Conservation (phyloP, 2,113 vertebrate species). For the Siniperca knerii region DNA sequence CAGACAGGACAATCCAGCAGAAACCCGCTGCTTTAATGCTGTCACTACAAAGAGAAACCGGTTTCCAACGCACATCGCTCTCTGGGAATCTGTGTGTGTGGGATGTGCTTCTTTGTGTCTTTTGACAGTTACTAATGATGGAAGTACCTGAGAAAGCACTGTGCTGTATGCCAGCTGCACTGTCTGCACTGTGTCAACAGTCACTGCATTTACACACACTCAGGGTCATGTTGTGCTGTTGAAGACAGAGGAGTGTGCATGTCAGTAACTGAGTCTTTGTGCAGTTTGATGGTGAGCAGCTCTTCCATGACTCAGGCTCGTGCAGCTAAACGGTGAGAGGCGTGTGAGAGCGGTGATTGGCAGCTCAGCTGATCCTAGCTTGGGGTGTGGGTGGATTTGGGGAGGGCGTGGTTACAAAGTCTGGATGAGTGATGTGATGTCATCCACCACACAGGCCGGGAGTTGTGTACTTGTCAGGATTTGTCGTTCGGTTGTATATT, state of each 20-base stretch:
- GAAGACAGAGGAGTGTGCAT: too few relatives aligned
- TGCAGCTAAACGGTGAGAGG: neutral
- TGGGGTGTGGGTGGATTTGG: constrained; percentile 13
- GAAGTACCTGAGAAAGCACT: neutral
- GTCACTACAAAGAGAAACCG: constrained; percentile 22
- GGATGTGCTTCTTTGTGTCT: neutral
- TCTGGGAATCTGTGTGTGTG: neutral
- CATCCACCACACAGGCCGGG: neutral
- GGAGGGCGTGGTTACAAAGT: neutral
- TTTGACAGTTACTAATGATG: neutral
- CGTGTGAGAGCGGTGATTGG: neutral
- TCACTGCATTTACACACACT: neutral
- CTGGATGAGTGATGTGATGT: constrained; percentile 22
- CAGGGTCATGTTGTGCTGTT: too few relatives aligned
- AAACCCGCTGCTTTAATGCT: neutral
- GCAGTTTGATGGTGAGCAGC: neutral
- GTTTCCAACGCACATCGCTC: neutral
- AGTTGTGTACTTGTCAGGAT: neutral
- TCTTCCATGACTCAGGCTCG: neutral
- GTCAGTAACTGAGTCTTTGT: neutral
- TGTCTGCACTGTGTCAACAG: neutral
- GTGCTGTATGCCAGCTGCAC: neutral
- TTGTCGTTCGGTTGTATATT: neutral
- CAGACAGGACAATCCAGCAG: neutral
- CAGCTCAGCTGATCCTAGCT: constrained; percentile 17